phyloP scores from a whole-genome alignment of 37 sponge, comb jelly and placozoan genomes.

The Aplysina aerophoba region DNA sequence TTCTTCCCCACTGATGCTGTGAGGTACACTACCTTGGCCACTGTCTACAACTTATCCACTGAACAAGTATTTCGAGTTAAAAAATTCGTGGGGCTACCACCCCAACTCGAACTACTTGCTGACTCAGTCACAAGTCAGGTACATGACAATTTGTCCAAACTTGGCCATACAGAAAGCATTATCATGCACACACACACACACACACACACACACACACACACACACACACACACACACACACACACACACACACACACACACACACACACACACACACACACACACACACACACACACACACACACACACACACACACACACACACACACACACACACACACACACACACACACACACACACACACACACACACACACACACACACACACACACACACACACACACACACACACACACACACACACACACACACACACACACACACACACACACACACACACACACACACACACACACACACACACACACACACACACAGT shows the following conservation, averaged over 20 bases:
- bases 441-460: conserved; percentile 47
- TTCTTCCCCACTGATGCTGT: too few relatives aligned
- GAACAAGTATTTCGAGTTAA: too few relatives aligned
- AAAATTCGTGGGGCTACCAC: too few relatives aligned
- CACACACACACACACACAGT: conserved; percentile 34
- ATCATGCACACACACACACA: conserved; percentile 16
- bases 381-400: conserved; percentile 47
- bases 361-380: conserved; percentile 41
- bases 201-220: conserved; percentile 31
- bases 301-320: conserved; percentile 22
- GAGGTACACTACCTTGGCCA: too few relatives aligned
- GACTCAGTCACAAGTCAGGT: too few relatives aligned
- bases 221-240: conserved; percentile 29
- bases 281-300: conserved; percentile 26
- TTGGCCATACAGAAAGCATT: too few relatives aligned
- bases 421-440: conserved; percentile 52
- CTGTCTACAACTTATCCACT: too few relatives aligned
- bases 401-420: conserved; percentile 29
- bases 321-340: conserved; percentile 30
- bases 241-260: conserved; percentile 23
- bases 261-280: conserved; percentile 29
- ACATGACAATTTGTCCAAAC: too few relatives aligned
- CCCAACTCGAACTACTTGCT: too few relatives aligned
- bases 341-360: conserved; percentile 27
- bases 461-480: conserved; percentile 42